These are phyloP conservation scores for Malurus alboscapulatus DNA, from an alignment of 2,113 vertebrate genomes.

Conservation along the genomic window DNA sequence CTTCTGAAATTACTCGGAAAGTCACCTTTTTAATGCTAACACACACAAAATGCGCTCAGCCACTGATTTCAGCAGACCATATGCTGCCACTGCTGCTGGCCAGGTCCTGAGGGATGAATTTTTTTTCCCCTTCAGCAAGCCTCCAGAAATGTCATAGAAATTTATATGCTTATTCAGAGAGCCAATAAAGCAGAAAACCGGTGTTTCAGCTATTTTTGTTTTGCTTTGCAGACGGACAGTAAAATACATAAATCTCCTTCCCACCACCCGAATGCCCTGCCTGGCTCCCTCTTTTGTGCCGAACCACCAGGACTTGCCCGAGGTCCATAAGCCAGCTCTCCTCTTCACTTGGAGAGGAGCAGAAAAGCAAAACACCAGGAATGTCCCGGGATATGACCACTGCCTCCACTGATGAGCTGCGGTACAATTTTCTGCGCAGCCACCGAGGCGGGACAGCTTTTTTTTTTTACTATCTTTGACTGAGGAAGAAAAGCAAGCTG, in stretches of 20 bases:
- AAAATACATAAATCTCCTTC: conserved; percentile 74
- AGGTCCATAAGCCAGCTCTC: neutral
- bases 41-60: conserved; percentile 55
- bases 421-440: neutral
- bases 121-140: conserved; percentile 78
- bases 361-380: neutral
- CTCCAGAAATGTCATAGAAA: conserved; percentile 79
- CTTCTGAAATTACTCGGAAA: conserved; percentile 70
- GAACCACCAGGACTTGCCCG: neutral
- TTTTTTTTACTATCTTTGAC: neutral
- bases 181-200: conserved; percentile 80
- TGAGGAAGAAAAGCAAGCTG: neutral
- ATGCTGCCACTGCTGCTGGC: conserved; percentile 72
- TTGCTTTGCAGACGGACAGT: conserved; percentile 79
- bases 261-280: neutral
- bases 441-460: neutral
- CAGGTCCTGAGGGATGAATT: conserved; percentile 75
- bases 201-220: conserved; percentile 82
- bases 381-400: neutral
- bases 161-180: conserved; percentile 83
- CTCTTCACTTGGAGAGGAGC: neutral
- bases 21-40: conserved; percentile 75
- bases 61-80: conserved; percentile 73
- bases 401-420: neutral
- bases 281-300: conserved; percentile 16